Evolutionary conservation across 1,140 invertebrate genomes (phyloP), one percentile per base, ranked within the genome.

Genomic region (Epicauta chinensis): DNA sequence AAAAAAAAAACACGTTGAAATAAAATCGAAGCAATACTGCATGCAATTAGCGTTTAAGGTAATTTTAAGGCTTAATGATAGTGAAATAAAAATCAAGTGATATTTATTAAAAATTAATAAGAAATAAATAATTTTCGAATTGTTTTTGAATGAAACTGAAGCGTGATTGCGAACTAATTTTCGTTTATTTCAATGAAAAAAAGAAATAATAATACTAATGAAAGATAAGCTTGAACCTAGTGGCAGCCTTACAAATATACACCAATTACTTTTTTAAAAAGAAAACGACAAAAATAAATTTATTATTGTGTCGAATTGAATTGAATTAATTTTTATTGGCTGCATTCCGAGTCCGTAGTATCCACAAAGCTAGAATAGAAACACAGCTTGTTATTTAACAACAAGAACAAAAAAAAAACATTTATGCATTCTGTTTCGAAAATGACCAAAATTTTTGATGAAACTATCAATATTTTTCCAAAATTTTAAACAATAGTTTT

Each of bases 211-310:
- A n/a, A n/a, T n/a, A n/a, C n/a, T n/a, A n/a, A n/a, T n/a, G n/a
- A n/a, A n/a, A n/a, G n/a, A n/a, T 12, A 34, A 47, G 48, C 42
- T 55, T 48, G 53, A 37, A 51, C 58, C 40, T 55, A 58, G 59
- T 61, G 55, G 59, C 59, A 53, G 59, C 59, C 59, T 61, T 61
- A 60, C 50, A 51, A 61, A 23, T 44, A 61, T 61, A 61, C 59
- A 61, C 59, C 59, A 61, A 56, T 49, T 58, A 58, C 47, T 44
- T 58, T 50, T 23, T 23, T 52, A 45, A 52, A 52, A 23, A 23
- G 23, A 23, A 23, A 23, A 23, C 2, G 4, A 5, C 7, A 3
- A 23, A 23, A 23, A 23, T 7, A 47, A 47, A 47, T 45, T 16
- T 30, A 34, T 45, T 44, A 13, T 44, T 45, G n/a, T 23, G 23